Evolutionary conservation across 2,888 invertebrate genomes (phyloP), one percentile per base, ranked within the genome.

Genomic region (Troides oblongomaculatus): DNA sequence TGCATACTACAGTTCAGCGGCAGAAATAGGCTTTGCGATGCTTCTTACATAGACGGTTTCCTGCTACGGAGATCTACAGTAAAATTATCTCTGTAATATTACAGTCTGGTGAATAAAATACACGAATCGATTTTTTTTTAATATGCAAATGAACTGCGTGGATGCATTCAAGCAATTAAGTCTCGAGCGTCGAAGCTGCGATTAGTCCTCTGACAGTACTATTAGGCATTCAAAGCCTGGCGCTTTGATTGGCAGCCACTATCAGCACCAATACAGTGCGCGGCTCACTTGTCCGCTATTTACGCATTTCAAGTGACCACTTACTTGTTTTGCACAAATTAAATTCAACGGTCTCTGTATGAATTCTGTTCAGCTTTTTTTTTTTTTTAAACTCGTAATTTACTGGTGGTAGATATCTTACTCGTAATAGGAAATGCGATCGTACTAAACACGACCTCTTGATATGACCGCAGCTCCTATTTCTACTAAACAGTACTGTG

Each of bases 311-410:
- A 75, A 78, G 76, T 81, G 82, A 78, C 75, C 77, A 78, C 80
- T 81, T 81, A 81, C 78, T 80, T 79, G 81, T 77, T 79, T 73
- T 75, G 77, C 77, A 82, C 83, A 87, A 86, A 87, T 89, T 89
- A 88, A 84, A 88, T 82, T 83, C 84, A 84, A 83, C 82, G 81
- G 80, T 84, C 85, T 86, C 84, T 80, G 82, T 83, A 83, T 84
- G 83, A 82, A 85, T 84, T 87, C 84, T 85, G 77, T 74, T 79
- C 77, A 75, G 70, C 76, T 81, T 81, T 74, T 30, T 81, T 81
- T 81, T 74, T 30, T 81, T 81, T 74, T 53, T 53, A 6, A 53
- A 53, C n/a, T 18, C n/a, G 53, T 17, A 53, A 53, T 53, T 39
- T 39, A 39, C 39, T 39, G 39, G 39, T 39, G 8, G 39, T 39